A percentile compares a stretch with the other conserved stretches of the same genome.
phyloP scores from a whole-genome alignment of 2,797 vertebrate genomes.

The Apodemus agrarius region DNA sequence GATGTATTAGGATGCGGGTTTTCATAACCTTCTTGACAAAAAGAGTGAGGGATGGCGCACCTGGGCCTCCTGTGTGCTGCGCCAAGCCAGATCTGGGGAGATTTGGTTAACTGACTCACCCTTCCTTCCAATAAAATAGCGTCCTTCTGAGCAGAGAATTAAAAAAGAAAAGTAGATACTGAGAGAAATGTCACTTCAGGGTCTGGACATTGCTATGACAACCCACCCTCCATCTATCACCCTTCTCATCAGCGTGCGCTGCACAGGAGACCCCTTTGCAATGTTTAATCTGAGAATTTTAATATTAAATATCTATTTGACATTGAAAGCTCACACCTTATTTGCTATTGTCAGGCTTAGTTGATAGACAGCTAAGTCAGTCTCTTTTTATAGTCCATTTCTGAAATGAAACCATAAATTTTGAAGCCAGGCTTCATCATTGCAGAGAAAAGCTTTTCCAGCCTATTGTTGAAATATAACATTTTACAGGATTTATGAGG shows the following conservation, averaged over 20 bases:
- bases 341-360: conserved; percentile 85
- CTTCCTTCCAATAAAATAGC: conserved; percentile 36
- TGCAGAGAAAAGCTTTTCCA: conserved; percentile 87
- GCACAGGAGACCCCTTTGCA: conserved; percentile 68
- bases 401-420: conserved; percentile 91
- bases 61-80: conserved; percentile 52
- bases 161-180: conserved; percentile 52
- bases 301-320: conserved; percentile 81
- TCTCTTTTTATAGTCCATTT: conserved; percentile 90
- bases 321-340: conserved; percentile 84
- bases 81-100: conserved; percentile 65
- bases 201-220: conserved; percentile 83
- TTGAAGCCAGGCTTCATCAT: conserved; percentile 88
- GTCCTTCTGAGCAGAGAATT: conserved; percentile 63
- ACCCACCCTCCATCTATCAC: conserved; percentile 73
- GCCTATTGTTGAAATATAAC: conserved; percentile 89
- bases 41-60: conserved; percentile 58
- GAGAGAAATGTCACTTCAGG: conserved; percentile 74
- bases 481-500: conserved; percentile 91
- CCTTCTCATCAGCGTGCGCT: conserved; percentile 61
- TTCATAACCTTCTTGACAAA: conserved; percentile 63
- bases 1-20: conserved; percentile 52
- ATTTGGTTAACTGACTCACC: conserved; percentile 70
- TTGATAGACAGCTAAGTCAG: conserved; percentile 89
- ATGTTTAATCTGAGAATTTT: conserved; percentile 76